A percentile compares a stretch with the other conserved stretches of the same genome.
Evolutionary conservation across 2,797 vertebrate genomes (phyloP).

Genomic region (Pangasius sanitwongsei): DNA sequence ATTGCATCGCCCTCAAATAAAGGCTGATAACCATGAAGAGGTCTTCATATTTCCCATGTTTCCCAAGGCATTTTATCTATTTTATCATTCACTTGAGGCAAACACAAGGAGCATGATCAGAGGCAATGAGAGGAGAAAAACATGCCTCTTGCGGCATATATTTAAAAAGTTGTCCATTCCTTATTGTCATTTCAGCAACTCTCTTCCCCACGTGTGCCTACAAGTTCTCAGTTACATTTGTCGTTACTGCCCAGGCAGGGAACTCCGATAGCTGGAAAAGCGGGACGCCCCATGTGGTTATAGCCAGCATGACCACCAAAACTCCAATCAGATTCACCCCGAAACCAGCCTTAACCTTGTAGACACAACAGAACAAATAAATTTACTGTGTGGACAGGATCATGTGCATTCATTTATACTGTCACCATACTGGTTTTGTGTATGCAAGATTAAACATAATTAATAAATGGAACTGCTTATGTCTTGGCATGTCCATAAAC

Average conservation of each 20-base stretch:
- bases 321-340: slow-evolving; percentile 96
- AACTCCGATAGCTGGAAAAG: slow-evolving; percentile 90
- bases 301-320: slow-evolving; percentile 91
- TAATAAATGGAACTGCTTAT: not conserved
- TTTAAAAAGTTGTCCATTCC: not conserved
- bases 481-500: not conserved
- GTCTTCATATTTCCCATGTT: not conserved
- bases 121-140: not conserved
- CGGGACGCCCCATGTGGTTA: slow-evolving; percentile 92
- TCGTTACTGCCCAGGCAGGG: slow-evolving; percentile 84
- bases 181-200: not conserved
- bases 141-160: not conserved
- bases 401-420: not conserved
- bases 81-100: not conserved
- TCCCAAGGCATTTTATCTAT: not conserved
- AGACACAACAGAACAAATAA: not conserved
- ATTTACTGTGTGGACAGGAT: not conserved
- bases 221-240: slow-evolving; percentile 80
- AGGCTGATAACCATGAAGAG: not conserved
- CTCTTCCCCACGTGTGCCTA: slow-evolving; percentile 58
- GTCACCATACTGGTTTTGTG: not conserved
- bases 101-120: not conserved
- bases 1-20: not conserved
- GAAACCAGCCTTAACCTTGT: slow-evolving; percentile 93
- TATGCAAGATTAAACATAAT: not conserved